Conservation (phyloP, 2,888 invertebrate species). For the Lycaena phlaeas region DNA sequence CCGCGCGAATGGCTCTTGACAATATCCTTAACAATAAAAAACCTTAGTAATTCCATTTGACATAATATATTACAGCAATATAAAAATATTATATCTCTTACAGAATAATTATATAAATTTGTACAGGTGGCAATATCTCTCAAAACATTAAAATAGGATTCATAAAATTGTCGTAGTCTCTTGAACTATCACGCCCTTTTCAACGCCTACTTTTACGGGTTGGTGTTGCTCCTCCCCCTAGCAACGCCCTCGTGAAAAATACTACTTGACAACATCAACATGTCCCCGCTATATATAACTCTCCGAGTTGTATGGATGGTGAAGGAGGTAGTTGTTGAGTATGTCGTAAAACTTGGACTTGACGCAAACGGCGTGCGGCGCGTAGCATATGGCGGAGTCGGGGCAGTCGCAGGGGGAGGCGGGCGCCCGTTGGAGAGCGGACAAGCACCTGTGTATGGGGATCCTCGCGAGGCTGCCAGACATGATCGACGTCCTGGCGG, state of each 20-base stretch:
- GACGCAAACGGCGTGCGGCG: constrained; percentile 45
- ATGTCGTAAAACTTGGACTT: constrained; percentile 44
- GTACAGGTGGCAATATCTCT: too few relatives aligned
- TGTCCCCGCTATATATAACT: constrained; percentile 50
- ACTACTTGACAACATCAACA: too few relatives aligned
- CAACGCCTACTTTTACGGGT: too few relatives aligned
- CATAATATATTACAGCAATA: constrained; percentile 17
- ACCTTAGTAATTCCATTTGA: constrained; percentile 62
- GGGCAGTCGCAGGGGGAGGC: constrained; percentile 49
- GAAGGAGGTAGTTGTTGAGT: constrained; percentile 44
- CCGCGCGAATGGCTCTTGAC: constrained; percentile 10
- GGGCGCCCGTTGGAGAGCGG: constrained; percentile 24
- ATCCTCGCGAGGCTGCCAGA: constrained; percentile 64
- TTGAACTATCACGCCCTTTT: too few relatives aligned
- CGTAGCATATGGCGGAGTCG: constrained; percentile 44
- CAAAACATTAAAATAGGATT: too few relatives aligned
- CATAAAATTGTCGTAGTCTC: too few relatives aligned
- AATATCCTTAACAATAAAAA: constrained; percentile 22
- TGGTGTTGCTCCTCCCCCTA: too few relatives aligned
- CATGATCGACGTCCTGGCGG: constrained; percentile 63
- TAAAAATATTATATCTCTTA: background rate
- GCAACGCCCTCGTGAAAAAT: too few relatives aligned
- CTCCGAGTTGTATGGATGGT: constrained; percentile 51
- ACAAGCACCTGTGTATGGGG: constrained; percentile 67
- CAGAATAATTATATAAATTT: background rate